phyloP scores from a whole-genome alignment of 2,797 vertebrate species.

The Sphenopsis melanotis region DNA sequence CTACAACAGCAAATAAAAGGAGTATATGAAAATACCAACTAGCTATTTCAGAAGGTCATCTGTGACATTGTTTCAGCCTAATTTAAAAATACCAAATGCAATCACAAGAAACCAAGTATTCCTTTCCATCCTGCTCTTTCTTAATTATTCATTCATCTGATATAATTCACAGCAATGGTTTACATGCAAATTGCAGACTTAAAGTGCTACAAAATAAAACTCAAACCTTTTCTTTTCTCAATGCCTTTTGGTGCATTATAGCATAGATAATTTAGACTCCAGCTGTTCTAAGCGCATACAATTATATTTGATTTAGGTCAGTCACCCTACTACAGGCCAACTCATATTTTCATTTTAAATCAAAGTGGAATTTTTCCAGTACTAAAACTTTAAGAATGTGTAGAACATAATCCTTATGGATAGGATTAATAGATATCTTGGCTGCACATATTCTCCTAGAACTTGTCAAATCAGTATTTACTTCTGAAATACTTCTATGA shows the following conservation, averaged over 20 bases:
- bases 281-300: slow-evolving; percentile 31
- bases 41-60: not conserved
- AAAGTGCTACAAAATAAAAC: slow-evolving; percentile 37
- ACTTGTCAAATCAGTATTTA: not conserved
- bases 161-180: slow-evolving; percentile 14
- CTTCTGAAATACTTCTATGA: not conserved
- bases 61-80: not conserved
- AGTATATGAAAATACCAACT: not conserved
- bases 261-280: slow-evolving; percentile 52
- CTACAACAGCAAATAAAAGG: not conserved
- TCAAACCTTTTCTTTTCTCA: not conserved
- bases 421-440: not conserved
- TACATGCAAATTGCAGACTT: slow-evolving; percentile 56
- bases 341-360: slow-evolving; percentile 54
- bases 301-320: slow-evolving; percentile 63
- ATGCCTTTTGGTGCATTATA: slow-evolving; percentile 6
- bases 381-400: not conserved
- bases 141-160: slow-evolving; percentile 14
- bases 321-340: not conserved
- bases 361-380: not conserved
- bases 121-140: not conserved
- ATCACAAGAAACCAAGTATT: slow-evolving; percentile 34
- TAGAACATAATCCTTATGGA: not conserved
- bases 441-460: not conserved
- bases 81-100: slow-evolving; percentile 35